Evolutionary conservation across 2,797 vertebrate genomes (phyloP), one percentile per base, ranked within the genome.

Genomic region (Pelochelys cantorii): DNA sequence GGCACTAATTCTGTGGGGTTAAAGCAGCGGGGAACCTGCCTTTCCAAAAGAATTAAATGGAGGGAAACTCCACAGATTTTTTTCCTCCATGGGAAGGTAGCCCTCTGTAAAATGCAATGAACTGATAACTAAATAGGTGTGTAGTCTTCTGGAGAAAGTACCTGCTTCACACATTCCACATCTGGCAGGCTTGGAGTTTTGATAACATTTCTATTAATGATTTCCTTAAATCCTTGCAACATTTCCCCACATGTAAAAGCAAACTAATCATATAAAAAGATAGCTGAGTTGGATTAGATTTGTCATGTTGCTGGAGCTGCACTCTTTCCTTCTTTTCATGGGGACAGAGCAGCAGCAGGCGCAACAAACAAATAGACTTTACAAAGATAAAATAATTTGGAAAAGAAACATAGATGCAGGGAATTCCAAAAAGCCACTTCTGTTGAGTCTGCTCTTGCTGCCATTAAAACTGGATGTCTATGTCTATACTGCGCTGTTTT

Each of bases 341-440:
- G n/a, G 80, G 90, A 93, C 84, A 92, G 90, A 81, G 83, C 88
- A 95, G 81, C 85, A 88, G 94, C 91, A 86, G 93, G 79, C 91
- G 74, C 55, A 90, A 91, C 91, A 96, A 96, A 95, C 95, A 92
- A 88, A 94, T 90, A 85, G 82, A 60, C 60, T 71, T 92, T 89
- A 88, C 42, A 85, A 85, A 93, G 95, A 93, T 96, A 87, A 95
- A 96, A 94, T 90, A 90, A 42, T 81, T 84, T 78, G 71, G 92
- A 87, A 90, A 95, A 81, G 56, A 53, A 92, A 6, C 53, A 80
- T 68, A 92, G 92, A 90, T 85, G 81, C 81, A 81, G 12, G 42
- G 31, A 94, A 84, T 93, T 94, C 52, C 27, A 80, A 60, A 86
- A 95, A 94, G 78, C 52, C 10, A n/a, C 25, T 86, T 42, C 86